Conservation (phyloP, 2,888 invertebrate species). For the Sinhomidia bicolor region DNA sequence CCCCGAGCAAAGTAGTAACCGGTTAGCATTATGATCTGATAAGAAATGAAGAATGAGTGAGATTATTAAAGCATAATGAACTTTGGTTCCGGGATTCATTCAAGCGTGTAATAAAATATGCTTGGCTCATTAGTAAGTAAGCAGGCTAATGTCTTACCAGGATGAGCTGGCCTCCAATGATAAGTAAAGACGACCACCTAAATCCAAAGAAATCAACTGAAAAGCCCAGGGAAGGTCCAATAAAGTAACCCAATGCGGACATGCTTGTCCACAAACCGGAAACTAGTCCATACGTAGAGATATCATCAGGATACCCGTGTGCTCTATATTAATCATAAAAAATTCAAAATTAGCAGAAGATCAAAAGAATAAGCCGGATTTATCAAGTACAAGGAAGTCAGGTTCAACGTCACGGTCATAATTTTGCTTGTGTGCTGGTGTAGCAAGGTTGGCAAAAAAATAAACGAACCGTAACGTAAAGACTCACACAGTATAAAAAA, state of each 20-base stretch:
- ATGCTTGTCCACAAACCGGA: constrained; percentile 95
- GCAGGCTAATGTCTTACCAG: constrained; percentile 16
- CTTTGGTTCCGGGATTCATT: neutral
- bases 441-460: no score
- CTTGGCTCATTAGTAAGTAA: neutral
- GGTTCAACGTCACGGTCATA: constrained; percentile 82
- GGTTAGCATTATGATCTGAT: neutral
- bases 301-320: constrained; percentile 90
- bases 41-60: neutral
- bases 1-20: constrained; percentile 3
- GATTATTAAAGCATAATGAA: neutral
- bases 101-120: neutral
- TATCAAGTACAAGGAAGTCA: neutral
- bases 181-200: constrained; percentile 48
- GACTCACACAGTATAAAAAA: no score
- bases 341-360: neutral
- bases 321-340: constrained; percentile 83
- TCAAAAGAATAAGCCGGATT: neutral
- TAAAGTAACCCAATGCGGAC: constrained; percentile 92
- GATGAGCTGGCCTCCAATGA: constrained; percentile 52
- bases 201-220: constrained; percentile 88
- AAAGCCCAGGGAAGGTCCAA: constrained; percentile 89
- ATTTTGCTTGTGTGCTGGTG: neutral
- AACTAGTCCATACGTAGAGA: constrained; percentile 93
- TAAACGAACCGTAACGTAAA: no score